Percentiles rank a stretch among this genome's conserved stretches.
These are phyloP conservation scores for Dendrolimus kikuchii DNA, from an alignment of 1,140 invertebrate species.

Conservation along the genomic window DNA sequence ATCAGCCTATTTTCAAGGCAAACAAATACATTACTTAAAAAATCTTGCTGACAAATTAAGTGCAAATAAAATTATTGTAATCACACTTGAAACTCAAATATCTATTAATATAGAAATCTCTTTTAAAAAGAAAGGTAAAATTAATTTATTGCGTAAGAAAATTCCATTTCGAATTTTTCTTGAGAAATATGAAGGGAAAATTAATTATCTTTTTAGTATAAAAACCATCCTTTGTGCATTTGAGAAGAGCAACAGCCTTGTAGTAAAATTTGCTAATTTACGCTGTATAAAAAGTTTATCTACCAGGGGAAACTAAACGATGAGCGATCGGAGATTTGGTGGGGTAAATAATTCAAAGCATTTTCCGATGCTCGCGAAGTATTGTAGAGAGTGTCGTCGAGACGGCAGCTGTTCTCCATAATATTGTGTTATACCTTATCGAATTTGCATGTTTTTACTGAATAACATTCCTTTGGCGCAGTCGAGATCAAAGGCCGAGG, in stretches of 20 bases:
- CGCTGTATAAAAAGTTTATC: not conserved
- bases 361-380: constrained; percentile 25
- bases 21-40: too few relatives aligned
- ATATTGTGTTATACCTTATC: constrained; percentile 72
- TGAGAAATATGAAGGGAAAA: not conserved
- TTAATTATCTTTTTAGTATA: not conserved
- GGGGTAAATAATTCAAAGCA: constrained; percentile 28
- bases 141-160: not conserved
- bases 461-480: constrained; percentile 70
- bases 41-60: too few relatives aligned
- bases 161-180: not conserved
- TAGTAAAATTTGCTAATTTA: not conserved
- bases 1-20: too few relatives aligned
- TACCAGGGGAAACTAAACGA: constrained; percentile 30
- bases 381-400: constrained; percentile 32
- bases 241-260: too few relatives aligned
- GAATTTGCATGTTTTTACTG: constrained; percentile 72
- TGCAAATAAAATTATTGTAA: too few relatives aligned
- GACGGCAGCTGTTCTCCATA: constrained; percentile 46
- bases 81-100: too few relatives aligned
- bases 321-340: constrained; percentile 2
- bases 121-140: too few relatives aligned
- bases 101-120: too few relatives aligned
- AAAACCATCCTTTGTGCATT: too few relatives aligned
- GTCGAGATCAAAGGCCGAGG: constrained; percentile 64